phyloP scores from a whole-genome alignment of 1,140 invertebrate genomes.

The Magallana gigas region DNA sequence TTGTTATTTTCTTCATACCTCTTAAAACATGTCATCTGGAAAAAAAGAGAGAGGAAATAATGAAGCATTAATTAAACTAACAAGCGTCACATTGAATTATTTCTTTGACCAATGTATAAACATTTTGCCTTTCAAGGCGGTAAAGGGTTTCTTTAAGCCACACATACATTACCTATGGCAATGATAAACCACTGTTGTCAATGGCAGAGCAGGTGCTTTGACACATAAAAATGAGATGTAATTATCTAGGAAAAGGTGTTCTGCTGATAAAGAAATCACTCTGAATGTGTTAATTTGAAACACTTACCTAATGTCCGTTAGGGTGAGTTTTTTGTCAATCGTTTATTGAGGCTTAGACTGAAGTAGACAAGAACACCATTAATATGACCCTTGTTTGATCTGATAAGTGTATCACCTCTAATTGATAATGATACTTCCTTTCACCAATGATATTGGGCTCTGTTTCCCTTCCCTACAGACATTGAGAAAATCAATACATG shows the following conservation, averaged over 20 bases:
- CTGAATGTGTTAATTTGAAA: background rate
- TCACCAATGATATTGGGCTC: background rate
- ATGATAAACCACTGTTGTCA: slow-evolving; percentile 23
- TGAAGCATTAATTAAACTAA: slow-evolving; percentile 6
- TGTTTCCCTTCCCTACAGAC: background rate
- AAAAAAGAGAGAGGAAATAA: background rate
- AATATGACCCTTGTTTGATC: slow-evolving; percentile 10
- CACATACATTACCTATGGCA: slow-evolving; percentile 10
- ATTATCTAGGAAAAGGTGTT: slow-evolving; percentile 18
- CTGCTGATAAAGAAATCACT: slow-evolving; percentile 16
- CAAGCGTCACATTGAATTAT: background rate
- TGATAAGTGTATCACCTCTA: slow-evolving; percentile 12
- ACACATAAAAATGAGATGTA: slow-evolving; percentile 28
- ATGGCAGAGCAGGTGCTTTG: slow-evolving; percentile 9
- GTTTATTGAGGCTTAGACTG: background rate
- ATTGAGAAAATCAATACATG: slow-evolving; percentile 6
- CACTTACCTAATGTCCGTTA: background rate
- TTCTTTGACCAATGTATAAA: background rate
- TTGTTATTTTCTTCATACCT: background rate
- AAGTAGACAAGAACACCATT: background rate
- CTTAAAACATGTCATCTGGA: background rate
- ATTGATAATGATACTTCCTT: slow-evolving; percentile 34
- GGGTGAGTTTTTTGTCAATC: background rate
- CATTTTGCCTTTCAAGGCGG: background rate
- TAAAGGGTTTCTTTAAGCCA: background rate